Conservation (phyloP, 2,888 invertebrate species). For the Dione vanillae region DNA sequence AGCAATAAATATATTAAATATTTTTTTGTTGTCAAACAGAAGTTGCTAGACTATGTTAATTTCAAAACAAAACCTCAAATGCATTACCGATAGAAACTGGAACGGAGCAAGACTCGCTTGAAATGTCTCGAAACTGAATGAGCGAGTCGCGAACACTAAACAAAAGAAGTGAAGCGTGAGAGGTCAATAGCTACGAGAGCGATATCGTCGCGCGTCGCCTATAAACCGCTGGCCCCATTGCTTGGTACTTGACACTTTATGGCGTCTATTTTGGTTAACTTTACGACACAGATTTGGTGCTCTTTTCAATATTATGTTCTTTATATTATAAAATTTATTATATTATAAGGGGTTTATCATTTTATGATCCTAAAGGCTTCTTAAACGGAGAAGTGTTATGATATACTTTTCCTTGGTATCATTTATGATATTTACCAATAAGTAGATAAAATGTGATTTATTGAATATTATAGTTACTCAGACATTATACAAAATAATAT, state of each 20-base stretch:
- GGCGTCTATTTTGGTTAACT: conserved; percentile 47
- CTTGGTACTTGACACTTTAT: conserved; percentile 48
- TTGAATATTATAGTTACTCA: background rate
- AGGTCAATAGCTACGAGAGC: conserved; percentile 42
- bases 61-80: conserved; percentile 17
- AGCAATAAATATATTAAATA: too few relatives aligned
- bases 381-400: background rate
- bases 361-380: background rate
- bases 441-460: background rate
- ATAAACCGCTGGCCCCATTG: conserved; percentile 48
- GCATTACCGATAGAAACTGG: conserved; percentile 18
- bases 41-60: background rate
- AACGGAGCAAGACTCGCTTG: conserved; percentile 16
- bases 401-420: background rate
- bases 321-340: background rate
- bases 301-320: conserved; percentile 1
- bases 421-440: background rate
- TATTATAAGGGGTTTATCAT: conserved; percentile 1
- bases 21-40: too few relatives aligned
- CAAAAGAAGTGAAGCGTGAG: conserved; percentile 40
- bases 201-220: conserved; percentile 42
- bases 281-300: conserved; percentile 42
- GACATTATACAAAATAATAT: too few relatives aligned
- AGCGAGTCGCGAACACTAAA: conserved; percentile 32
- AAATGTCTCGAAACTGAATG: conserved; percentile 32